phyloP scores from a whole-genome alignment of 2,888 invertebrate species.

The Hedya salicella region DNA sequence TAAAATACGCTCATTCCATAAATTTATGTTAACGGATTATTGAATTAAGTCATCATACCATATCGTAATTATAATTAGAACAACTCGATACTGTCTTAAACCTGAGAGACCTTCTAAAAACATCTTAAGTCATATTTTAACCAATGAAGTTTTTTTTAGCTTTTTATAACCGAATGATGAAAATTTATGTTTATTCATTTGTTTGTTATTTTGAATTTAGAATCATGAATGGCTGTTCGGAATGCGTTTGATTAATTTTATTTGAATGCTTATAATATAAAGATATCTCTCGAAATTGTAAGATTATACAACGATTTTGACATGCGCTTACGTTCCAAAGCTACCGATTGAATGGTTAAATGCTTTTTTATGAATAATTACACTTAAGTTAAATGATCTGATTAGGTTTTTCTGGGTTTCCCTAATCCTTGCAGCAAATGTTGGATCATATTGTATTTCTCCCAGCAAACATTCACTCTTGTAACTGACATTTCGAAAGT shows the following conservation, averaged over 20 bases:
- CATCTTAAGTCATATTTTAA: background rate
- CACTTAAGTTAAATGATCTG: no score
- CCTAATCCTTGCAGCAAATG: no score
- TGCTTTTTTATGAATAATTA: no score
- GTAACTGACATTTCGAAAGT: no score
- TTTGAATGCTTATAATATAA: conserved; percentile 7
- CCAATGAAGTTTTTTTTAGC: no score
- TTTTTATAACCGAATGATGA: conserved; percentile 47
- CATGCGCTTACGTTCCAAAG: background rate
- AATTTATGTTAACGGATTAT: conserved; percentile 53
- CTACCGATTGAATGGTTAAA: conserved; percentile 8
- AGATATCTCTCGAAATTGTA: background rate
- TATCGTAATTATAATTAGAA: no score
- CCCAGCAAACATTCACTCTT: no score
- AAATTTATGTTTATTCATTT: conserved; percentile 57
- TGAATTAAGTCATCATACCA: conserved; percentile 48
- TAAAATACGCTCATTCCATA: conserved; percentile 17
- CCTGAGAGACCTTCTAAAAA: background rate
- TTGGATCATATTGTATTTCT: no score
- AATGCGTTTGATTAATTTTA: conserved; percentile 15
- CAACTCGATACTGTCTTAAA: conserved; percentile 55
- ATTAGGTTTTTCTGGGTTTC: no score
- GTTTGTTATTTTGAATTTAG: conserved; percentile 49
- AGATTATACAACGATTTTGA: background rate
- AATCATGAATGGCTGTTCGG: conserved; percentile 33